Evolutionary conservation across 1,140 invertebrate species (phyloP), one percentile per base, ranked within the genome.

Genomic region (Atta cephalotes): DNA sequence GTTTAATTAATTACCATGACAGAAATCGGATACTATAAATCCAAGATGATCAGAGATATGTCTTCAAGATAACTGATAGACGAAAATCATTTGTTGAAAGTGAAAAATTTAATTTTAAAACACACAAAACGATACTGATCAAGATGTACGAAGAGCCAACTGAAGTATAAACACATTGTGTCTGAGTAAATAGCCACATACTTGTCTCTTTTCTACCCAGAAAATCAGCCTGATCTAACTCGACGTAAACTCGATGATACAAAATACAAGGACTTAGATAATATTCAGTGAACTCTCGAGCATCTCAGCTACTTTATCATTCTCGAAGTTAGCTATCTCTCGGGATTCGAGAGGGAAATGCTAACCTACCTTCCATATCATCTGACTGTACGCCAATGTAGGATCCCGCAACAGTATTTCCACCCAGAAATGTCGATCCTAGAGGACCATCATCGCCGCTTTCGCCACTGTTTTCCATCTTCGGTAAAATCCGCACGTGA

Each of bases 391-490:
- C 94, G 28, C 94, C 93, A 2, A 95, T 95, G 74, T 95, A 95
- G 1, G 93, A 93, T 28, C 91, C 85, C 80, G 94, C 87, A 45
- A 96, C 91, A 66, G 92, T 90, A 65, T 93, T 81, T 90, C 95
- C 92, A 16, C 93, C 88, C 88, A 94, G 91, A 92, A 96, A 94
- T n/a, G 95, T 74, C 49, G 94, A 70, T 86, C 92, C 91, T 56
- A 95, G 72, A 62, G 94, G 93, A 21, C 92, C 93, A 63, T 96
- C 95, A 80, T 96, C 95, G 12, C 95, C 95, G 91, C 96, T 96
- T 92, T 96, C 95, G 71, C 95, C 94, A 68, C 95, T 95, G 71
- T 96, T 96, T 91, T 96, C 95, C 96, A 96, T 96, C 79, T 66
- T 25, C 18, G 65, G 18, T 51, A 74, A 49, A 39, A 21, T 39